Evolutionary conservation across 2,797 vertebrate genomes (phyloP).

Genomic region (Falco concolor): DNA sequence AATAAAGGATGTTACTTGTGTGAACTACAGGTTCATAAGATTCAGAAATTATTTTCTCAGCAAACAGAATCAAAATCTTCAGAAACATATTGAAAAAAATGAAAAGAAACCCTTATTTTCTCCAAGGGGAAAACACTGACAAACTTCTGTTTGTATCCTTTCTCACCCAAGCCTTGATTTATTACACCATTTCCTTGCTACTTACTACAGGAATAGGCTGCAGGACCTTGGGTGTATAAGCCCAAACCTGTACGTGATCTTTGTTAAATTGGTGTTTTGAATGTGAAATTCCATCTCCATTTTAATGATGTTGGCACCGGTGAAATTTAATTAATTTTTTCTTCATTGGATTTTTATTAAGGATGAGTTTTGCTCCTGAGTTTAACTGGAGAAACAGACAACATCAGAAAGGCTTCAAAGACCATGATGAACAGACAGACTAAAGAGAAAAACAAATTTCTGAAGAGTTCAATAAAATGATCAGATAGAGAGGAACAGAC

Average conservation of each 20-base stretch:
- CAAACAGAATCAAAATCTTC: background rate
- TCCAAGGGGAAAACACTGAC: background rate
- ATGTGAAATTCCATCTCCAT: background rate
- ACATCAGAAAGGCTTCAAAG: background rate
- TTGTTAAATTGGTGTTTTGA: background rate
- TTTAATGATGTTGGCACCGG: background rate
- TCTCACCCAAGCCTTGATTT: background rate
- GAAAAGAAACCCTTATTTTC: background rate
- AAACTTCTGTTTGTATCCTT: background rate
- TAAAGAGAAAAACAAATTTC: background rate
- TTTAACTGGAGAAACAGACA: background rate
- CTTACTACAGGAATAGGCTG: background rate
- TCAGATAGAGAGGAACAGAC: background rate
- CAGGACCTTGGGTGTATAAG: background rate
- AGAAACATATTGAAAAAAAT: background rate
- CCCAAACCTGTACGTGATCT: accelerated
- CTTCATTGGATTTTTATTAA: background rate
- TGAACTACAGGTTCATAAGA: background rate
- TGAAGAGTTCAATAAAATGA: background rate
- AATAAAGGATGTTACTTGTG: background rate
- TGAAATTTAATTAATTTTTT: background rate
- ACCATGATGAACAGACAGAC: background rate
- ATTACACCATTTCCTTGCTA: background rate
- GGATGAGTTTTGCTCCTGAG: background rate
- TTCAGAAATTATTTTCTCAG: background rate